A percentile compares a stretch with the other conserved stretches of the same genome.
phyloP scores from a whole-genome alignment of 2,888 invertebrate species.

The Agrochola lychnidis region DNA sequence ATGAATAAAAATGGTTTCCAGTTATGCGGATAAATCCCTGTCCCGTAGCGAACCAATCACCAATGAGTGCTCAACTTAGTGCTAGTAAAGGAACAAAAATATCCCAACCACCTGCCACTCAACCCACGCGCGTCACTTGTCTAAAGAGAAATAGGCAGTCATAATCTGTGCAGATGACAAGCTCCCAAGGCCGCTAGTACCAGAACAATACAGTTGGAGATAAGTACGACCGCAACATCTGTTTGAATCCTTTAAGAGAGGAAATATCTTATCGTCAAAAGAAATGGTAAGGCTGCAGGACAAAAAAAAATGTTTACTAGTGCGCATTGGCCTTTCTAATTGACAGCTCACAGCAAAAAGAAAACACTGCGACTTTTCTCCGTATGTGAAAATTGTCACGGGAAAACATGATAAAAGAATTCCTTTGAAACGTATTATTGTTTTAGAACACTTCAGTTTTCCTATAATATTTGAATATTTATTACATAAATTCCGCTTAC shows the following conservation, averaged over 20 bases:
- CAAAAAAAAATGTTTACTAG: not conserved
- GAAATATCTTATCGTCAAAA: conserved; percentile 14
- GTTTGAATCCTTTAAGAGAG: not conserved
- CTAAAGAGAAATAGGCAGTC: conserved; percentile 19
- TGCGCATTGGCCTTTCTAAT: not conserved
- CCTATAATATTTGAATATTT: conserved; percentile 49
- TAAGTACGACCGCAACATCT: conserved; percentile 31
- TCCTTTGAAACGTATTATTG: conserved; percentile 32
- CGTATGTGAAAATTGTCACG: not conserved
- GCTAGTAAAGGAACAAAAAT: conserved; percentile 13
- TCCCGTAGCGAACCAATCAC: not conserved
- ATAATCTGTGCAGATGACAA: conserved; percentile 34
- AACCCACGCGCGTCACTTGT: conserved; percentile 20
- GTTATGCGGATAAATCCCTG: not conserved
- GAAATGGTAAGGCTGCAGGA: conserved; percentile 9
- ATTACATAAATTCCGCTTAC: conserved; percentile 57
- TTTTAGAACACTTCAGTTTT: conserved; percentile 44
- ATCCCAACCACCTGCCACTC: not conserved
- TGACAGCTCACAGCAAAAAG: conserved; percentile 4
- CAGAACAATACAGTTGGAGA: conserved; percentile 34
- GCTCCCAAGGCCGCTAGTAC: not conserved
- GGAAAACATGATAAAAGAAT: conserved; percentile 7
- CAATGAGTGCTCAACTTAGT: not conserved
- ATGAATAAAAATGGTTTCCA: not conserved
- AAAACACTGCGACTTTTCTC: not conserved